Percentiles rank a stretch among this genome's conserved stretches.
Conservation (phyloP, 2,888 invertebrate genomes). For the Xestia ashworthii region DNA sequence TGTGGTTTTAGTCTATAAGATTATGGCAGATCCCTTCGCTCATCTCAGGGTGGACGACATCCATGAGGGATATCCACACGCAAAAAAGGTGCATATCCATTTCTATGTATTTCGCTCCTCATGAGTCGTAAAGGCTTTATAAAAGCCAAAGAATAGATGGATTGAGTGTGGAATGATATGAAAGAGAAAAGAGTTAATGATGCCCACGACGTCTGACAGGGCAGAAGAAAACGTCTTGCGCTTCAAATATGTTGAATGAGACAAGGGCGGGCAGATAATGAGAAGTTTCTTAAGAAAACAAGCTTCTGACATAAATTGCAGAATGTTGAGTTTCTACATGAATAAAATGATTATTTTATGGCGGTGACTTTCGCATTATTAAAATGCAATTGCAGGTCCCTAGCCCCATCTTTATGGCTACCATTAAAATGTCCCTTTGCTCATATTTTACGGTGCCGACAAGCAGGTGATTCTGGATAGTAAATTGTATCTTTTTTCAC, state of each 20-base stretch:
- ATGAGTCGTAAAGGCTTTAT: not conserved
- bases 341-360: slow-evolving; percentile 3
- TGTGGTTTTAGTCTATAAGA: too few species aligned
- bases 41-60: too few species aligned
- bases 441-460: not conserved
- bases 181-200: too few species aligned
- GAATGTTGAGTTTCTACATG: not conserved
- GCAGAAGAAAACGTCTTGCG: too few species aligned
- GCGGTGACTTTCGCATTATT: not conserved
- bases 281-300: not conserved
- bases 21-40: too few species aligned
- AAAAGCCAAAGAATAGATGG: not conserved
- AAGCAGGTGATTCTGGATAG: slow-evolving; percentile 4
- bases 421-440: slow-evolving; percentile 19
- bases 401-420: not conserved
- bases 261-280: too few species aligned
- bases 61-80: too few species aligned
- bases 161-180: too few species aligned
- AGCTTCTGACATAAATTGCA: not conserved
- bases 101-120: not conserved
- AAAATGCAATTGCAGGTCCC: slow-evolving; percentile 24
- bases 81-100: not conserved
- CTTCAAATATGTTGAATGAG: too few species aligned
- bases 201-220: too few species aligned
- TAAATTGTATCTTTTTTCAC: not conserved